Evolutionary conservation across 2,888 invertebrate species (phyloP).

Genomic region (Heterodera filipjevi): DNA sequence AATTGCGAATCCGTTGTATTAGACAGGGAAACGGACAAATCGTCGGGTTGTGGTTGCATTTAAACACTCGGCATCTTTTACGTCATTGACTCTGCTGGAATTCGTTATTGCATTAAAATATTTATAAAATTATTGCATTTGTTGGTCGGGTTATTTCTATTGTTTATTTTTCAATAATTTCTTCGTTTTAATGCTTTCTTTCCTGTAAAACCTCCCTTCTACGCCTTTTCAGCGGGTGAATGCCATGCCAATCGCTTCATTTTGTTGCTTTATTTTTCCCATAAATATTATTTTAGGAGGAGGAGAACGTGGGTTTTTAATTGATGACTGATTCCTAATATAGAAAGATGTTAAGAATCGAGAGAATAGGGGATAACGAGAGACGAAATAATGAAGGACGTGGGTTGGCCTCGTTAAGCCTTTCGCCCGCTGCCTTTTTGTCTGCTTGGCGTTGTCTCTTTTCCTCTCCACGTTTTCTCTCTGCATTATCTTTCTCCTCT

Average conservation of each 20-base stretch:
- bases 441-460: not conserved
- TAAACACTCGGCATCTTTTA: not conserved
- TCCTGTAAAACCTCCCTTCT: not conserved
- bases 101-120: not conserved
- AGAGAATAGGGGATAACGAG: not conserved
- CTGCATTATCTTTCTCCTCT: not conserved
- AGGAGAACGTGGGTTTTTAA: not conserved
- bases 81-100: not conserved
- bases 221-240: not conserved
- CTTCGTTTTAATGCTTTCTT: not conserved
- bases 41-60: conserved; percentile 5
- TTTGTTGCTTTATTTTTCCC: not conserved
- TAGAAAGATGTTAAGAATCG: not conserved
- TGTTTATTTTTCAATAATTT: not conserved
- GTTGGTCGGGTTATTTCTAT: too few relatives aligned
- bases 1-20: not conserved
- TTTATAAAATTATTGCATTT: not conserved
- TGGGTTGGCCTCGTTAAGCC: conserved; percentile 1
- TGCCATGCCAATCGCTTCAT: not conserved
- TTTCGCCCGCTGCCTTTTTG: not conserved
- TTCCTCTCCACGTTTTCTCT: not conserved
- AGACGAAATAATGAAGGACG: not conserved
- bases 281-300: not conserved
- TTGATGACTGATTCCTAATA: not conserved
- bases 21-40: not conserved